phyloP scores from a whole-genome alignment of 1,140 invertebrate genomes.

The Branchinecta lynchi region DNA sequence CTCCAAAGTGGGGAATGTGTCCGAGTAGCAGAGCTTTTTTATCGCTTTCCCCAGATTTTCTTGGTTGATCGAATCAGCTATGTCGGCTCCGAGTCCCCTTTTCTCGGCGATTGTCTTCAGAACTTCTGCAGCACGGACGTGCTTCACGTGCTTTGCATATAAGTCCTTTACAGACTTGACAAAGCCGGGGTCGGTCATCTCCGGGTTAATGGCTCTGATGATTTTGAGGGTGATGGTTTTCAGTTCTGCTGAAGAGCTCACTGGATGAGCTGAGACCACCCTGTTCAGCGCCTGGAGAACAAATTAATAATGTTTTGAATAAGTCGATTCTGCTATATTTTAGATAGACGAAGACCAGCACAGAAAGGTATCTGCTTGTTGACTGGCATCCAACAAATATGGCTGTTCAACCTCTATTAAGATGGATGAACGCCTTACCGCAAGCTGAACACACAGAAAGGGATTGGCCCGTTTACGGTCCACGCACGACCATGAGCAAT shows the following conservation, averaged over 20 bases:
- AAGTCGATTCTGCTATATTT: too few relatives aligned
- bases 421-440: too few relatives aligned
- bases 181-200: background rate
- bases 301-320: background rate
- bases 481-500: too few relatives aligned
- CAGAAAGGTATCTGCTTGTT: too few relatives aligned
- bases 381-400: too few relatives aligned
- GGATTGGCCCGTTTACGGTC: too few relatives aligned
- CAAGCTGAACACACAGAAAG: too few relatives aligned
- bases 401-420: too few relatives aligned
- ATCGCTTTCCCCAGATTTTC: background rate
- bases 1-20: background rate
- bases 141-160: background rate
- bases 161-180: background rate
- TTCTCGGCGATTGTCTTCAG: background rate
- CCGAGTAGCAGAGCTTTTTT: background rate
- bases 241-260: background rate
- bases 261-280: background rate
- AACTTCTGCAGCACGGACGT: background rate
- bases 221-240: background rate
- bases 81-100: background rate
- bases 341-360: too few relatives aligned
- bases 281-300: background rate
- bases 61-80: background rate
- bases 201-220: background rate